phyloP scores from a whole-genome alignment of 1,140 invertebrate genomes.

The Pseudoatta argentina region DNA sequence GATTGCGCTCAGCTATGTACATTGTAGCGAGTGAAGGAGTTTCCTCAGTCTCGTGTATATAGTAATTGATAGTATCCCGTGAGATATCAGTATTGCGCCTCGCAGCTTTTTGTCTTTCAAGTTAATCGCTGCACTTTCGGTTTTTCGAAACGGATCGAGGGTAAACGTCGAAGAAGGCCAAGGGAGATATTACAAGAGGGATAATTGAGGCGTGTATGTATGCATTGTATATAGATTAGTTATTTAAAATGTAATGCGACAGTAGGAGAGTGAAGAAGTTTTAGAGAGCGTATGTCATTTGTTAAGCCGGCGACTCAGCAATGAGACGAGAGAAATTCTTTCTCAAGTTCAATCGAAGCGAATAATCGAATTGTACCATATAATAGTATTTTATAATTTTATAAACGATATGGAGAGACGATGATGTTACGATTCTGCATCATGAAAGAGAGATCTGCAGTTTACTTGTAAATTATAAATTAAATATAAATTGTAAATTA shows the following conservation, averaged over 20 bases:
- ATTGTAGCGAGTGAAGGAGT: neutral
- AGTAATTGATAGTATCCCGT: conserved; percentile 34
- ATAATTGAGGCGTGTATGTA: conserved; percentile 66
- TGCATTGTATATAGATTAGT: conserved; percentile 80
- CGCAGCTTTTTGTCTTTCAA: conserved; percentile 54
- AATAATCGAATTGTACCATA: neutral
- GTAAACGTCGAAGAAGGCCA: conserved; percentile 46
- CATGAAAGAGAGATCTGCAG: conserved; percentile 11
- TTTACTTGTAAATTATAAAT: conserved; percentile 22
- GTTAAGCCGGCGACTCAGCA: conserved; percentile 42
- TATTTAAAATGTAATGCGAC: conserved; percentile 77
- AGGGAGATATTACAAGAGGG: neutral
- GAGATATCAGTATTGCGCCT: conserved; percentile 54
- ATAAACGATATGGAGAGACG: neutral
- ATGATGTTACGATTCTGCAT: conserved; percentile 21
- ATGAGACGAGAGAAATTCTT: conserved; percentile 28
- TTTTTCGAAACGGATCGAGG: conserved; percentile 61
- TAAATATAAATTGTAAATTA: conserved; percentile 26
- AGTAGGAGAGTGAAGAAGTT: conserved; percentile 55
- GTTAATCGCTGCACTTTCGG: conserved; percentile 35
- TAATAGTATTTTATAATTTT: conserved; percentile 39
- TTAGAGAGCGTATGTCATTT: conserved; percentile 29
- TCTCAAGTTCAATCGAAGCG: conserved; percentile 38
- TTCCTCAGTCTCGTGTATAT: conserved; percentile 37
- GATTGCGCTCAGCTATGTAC: conserved; percentile 19